Conservation (phyloP, 2,797 vertebrate species). For the Falco berigora region DNA sequence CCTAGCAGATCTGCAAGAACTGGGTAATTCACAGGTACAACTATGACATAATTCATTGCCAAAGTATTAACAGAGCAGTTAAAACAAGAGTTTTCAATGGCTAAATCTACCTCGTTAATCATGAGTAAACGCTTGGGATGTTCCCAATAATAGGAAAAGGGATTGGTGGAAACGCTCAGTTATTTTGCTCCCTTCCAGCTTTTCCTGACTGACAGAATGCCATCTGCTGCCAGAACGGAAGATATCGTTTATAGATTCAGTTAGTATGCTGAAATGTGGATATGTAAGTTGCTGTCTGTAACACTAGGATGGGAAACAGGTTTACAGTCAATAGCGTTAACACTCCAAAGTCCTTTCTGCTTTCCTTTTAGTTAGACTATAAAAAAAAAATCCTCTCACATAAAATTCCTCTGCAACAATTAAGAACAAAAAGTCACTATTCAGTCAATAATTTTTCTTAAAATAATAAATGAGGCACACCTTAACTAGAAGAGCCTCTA, state of each 20-base stretch:
- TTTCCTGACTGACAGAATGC: constrained; percentile 29
- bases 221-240: constrained; percentile 29
- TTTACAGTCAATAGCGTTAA: background rate
- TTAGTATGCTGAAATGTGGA: background rate
- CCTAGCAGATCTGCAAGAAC: background rate
- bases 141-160: background rate
- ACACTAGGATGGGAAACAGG: background rate
- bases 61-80: background rate
- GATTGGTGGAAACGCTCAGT: background rate
- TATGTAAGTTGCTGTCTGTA: background rate
- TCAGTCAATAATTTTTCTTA: background rate
- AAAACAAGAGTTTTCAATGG: background rate
- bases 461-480: background rate
- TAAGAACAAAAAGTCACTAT: background rate
- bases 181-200: constrained; percentile 6
- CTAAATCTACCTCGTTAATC: background rate
- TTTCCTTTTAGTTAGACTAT: background rate
- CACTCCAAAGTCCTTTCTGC: background rate
- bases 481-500: background rate
- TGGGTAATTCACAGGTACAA: background rate
- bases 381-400: background rate
- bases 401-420: background rate
- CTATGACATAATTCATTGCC: background rate
- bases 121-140: background rate
- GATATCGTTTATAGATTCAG: constrained; percentile 11